phyloP scores from a whole-genome alignment of 2,113 vertebrate species.

The Siniperca knerii region DNA sequence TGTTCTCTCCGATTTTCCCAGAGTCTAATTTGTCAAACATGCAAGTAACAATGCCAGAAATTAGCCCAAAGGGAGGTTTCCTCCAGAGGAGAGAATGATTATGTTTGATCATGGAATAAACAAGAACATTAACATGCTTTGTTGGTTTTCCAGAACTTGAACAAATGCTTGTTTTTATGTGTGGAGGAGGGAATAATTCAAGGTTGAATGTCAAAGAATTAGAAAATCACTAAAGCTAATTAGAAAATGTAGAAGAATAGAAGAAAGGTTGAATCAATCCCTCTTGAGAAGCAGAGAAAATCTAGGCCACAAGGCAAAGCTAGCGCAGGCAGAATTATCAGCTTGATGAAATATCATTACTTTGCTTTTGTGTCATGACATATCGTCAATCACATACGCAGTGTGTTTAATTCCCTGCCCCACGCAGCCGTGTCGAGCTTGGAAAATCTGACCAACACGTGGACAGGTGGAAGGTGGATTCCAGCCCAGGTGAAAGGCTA shows the following conservation, averaged over 20 bases:
- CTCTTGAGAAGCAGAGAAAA: conserved; percentile 62
- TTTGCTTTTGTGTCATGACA: conserved; percentile 47
- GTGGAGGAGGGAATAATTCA: conserved; percentile 75
- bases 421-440: not conserved
- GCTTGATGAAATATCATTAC: conserved; percentile 62
- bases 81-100: conserved; percentile 75
- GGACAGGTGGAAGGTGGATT: conserved; percentile 11
- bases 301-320: conserved; percentile 66
- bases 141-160: conserved; percentile 78
- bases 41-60: conserved; percentile 77
- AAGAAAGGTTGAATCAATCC: conserved; percentile 78
- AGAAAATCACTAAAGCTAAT: conserved; percentile 77
- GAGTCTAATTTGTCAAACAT: conserved; percentile 80
- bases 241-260: conserved; percentile 71
- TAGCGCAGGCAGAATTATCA: conserved; percentile 44
- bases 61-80: conserved; percentile 74
- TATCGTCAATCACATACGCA: conserved; percentile 39
- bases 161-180: conserved; percentile 75
- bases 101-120: conserved; percentile 85
- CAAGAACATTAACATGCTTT: conserved; percentile 82
- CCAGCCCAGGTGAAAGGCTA: conserved; percentile 52
- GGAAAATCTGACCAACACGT: not conserved
- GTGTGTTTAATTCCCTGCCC: conserved; percentile 6
- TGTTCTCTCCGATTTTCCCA: conserved; percentile 53
- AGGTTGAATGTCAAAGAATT: conserved; percentile 83